Conservation (phyloP, 2,888 invertebrate species). For the Caradrina clavipalpis region DNA sequence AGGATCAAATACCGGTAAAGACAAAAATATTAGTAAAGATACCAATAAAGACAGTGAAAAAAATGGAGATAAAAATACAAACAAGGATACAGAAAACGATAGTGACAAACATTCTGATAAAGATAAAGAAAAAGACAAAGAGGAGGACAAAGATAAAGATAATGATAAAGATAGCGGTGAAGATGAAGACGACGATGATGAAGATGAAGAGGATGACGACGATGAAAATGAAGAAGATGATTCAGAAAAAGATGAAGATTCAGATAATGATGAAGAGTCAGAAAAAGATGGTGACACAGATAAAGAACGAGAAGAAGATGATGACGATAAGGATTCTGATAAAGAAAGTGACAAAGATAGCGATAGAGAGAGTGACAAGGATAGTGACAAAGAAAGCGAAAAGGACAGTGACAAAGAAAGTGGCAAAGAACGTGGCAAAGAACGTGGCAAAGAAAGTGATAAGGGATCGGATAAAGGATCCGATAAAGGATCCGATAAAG, state of each 20-base stretch:
- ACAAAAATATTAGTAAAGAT: not conserved
- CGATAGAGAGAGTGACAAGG: no score
- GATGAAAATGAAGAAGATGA: not conserved
- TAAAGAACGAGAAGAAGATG: no score
- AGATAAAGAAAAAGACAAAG: not conserved
- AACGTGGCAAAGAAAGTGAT: no score
- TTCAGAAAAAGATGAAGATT: not conserved
- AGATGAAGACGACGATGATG: no score
- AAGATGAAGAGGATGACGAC: no score
- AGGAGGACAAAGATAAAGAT: no score
- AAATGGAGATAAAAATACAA: not conserved
- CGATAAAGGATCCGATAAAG: not conserved
- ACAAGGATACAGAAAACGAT: no score
- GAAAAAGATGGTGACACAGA: no score
- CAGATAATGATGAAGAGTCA: not conserved
- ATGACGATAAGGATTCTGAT: no score
- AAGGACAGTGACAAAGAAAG: not conserved
- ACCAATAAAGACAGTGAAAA: not conserved
- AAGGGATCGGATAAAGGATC: not conserved
- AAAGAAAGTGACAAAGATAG: no score
- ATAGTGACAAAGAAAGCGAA: not conserved
- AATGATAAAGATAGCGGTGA: no score
- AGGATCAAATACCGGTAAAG: not conserved
- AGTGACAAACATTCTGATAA: not conserved
- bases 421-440: not conserved